These are phyloP conservation scores for Chorisops tibialis DNA, from an alignment of 2,888 invertebrate species.

Conservation along the genomic window DNA sequence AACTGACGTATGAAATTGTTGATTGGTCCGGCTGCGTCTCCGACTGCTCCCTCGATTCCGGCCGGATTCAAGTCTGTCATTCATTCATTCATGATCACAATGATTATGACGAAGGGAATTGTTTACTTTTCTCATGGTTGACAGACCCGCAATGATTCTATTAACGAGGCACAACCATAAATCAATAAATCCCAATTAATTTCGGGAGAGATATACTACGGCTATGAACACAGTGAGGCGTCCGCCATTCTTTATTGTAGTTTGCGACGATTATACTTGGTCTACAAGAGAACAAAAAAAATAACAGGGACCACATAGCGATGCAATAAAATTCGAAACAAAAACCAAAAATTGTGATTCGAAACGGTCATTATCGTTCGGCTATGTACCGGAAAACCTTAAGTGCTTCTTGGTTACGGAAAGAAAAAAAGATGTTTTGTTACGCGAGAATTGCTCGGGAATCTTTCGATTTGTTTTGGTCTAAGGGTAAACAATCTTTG, in stretches of 20 bases:
- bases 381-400: conserved; percentile 16
- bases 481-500: too few species aligned
- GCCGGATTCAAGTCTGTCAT: background rate
- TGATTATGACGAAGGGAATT: conserved; percentile 21
- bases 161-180: conserved; percentile 31
- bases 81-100: conserved; percentile 7
- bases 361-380: conserved; percentile 18
- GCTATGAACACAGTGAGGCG: background rate
- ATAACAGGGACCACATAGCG: background rate
- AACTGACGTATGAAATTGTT: background rate
- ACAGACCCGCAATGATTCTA: conserved; percentile 31
- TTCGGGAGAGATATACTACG: conserved; percentile 8
- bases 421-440: too few species aligned
- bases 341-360: conserved; percentile 21
- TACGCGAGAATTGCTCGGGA: too few species aligned
- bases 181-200: conserved; percentile 34
- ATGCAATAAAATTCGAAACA: conserved; percentile 11
- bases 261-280: background rate
- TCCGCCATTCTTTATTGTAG: too few species aligned
- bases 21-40: background rate
- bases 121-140: conserved; percentile 32
- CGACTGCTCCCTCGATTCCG: background rate
- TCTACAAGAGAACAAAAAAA: background rate
- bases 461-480: too few species aligned
- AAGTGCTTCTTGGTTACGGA: background rate